A percentile compares a stretch with the other conserved stretches of the same genome.
Conservation (phyloP, 2,113 vertebrate species). For the Apaloderma vittatum region DNA sequence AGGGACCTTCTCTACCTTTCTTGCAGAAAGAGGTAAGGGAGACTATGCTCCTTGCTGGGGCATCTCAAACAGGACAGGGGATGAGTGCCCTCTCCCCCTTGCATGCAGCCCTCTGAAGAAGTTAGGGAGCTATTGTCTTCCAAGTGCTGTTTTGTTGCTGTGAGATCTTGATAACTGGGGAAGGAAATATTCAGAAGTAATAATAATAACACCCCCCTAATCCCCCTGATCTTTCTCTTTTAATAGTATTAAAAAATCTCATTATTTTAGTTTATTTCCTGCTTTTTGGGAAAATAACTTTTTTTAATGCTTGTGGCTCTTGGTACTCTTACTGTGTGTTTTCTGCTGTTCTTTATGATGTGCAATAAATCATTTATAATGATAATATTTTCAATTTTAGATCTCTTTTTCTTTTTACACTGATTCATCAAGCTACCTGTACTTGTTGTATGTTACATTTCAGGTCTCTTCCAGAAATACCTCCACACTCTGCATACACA, state of each 20-base stretch:
- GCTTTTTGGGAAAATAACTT: not conserved
- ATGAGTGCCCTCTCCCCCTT: accelerated
- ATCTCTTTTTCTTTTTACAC: not conserved
- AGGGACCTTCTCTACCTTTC: not conserved
- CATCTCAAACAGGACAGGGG: not conserved
- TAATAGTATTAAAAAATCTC: not conserved
- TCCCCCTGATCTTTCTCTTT: not conserved
- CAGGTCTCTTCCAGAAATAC: not conserved
- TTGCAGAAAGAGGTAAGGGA: not conserved
- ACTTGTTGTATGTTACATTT: not conserved
- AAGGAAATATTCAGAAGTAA: not conserved
- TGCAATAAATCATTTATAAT: not conserved
- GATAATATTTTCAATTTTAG: not conserved
- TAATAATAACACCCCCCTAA: not conserved
- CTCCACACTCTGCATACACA: not conserved
- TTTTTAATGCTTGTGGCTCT: not conserved
- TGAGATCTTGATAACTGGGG: not conserved
- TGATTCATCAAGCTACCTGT: not conserved
- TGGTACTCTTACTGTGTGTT: not conserved
- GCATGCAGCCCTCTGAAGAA: not conserved
- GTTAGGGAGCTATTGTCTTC: not conserved
- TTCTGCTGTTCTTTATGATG: not conserved
- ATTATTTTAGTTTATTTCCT: not conserved
- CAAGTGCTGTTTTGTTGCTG: not conserved
- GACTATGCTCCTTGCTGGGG: not conserved